Conservation (phyloP, 2,888 invertebrate species). For the Boloria euphrosyne region DNA sequence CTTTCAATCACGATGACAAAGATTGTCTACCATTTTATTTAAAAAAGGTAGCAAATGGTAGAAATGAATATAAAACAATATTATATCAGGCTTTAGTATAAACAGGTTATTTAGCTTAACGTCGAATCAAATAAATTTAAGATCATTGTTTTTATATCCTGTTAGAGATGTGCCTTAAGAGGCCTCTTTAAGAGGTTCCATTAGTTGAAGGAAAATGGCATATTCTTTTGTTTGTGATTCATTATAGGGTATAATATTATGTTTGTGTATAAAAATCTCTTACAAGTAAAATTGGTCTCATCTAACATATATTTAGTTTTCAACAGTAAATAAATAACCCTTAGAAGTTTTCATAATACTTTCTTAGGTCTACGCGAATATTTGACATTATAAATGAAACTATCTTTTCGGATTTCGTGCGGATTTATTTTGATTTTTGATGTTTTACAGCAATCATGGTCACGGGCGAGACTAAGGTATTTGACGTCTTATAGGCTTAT, state of each 20-base stretch:
- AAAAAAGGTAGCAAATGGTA: background rate
- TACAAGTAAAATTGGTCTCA: background rate
- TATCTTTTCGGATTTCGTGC: no score
- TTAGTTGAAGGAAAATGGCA: constrained; percentile 29
- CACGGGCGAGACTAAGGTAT: no score
- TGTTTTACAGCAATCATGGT: no score
- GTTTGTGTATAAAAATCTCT: background rate
- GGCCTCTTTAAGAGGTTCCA: constrained; percentile 28
- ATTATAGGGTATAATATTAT: constrained; percentile 1
- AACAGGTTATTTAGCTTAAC: constrained; percentile 28
- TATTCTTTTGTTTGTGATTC: constrained; percentile 20
- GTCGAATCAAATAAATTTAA: constrained; percentile 33
- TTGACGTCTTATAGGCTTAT: no score
- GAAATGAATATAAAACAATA: background rate
- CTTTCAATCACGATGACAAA: background rate
- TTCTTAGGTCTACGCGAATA: no score
- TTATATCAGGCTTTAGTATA: background rate
- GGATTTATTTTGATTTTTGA: no score
- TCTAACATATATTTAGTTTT: background rate
- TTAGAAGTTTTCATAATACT: no score
- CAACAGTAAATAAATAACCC: no score
- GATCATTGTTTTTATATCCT: constrained; percentile 29
- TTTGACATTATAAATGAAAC: no score
- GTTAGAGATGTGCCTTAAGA: constrained; percentile 30
- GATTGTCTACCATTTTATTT: background rate